These are phyloP conservation scores for Melopsittacus undulatus DNA, from an alignment of 2,797 vertebrate genomes.

Conservation along the genomic window DNA sequence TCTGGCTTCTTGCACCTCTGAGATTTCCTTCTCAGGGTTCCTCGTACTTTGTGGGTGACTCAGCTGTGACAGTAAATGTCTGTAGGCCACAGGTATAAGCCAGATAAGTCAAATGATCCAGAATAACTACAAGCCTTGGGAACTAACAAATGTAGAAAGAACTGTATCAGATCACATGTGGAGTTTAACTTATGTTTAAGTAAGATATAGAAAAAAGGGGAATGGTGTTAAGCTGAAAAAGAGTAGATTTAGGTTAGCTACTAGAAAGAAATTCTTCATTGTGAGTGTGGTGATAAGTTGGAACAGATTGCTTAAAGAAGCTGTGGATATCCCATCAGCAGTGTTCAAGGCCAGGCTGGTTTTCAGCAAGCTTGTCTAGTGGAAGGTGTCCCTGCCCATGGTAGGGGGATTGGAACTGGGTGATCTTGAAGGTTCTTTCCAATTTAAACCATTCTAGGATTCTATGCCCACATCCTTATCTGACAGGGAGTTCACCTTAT, in stretches of 20 bases:
- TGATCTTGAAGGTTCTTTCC: not conserved
- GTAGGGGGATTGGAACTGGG: not conserved
- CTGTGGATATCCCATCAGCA: not conserved
- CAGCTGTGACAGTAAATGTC: not conserved
- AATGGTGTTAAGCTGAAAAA: not conserved
- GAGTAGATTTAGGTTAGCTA: not conserved
- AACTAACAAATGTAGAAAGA: not conserved
- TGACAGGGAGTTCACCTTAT: not conserved
- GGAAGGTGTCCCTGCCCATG: not conserved
- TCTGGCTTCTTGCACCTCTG: not conserved
- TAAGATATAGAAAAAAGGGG: not conserved
- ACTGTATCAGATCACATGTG: not conserved
- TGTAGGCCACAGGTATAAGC: not conserved
- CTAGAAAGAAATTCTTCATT: not conserved
- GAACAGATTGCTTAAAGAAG: not conserved
- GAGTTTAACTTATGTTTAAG: not conserved
- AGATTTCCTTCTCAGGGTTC: not conserved
- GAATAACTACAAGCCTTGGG: not conserved
- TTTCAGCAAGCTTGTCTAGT: not conserved
- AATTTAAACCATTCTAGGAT: not conserved
- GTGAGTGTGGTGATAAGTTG: not conserved
- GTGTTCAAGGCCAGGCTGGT: not conserved
- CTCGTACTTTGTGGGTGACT: accelerated
- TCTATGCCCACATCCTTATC: not conserved
- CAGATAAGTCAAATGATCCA: not conserved